Base-by-base conservation (phyloP, 2,888 invertebrate species). In the Volucella inflata region DNA sequence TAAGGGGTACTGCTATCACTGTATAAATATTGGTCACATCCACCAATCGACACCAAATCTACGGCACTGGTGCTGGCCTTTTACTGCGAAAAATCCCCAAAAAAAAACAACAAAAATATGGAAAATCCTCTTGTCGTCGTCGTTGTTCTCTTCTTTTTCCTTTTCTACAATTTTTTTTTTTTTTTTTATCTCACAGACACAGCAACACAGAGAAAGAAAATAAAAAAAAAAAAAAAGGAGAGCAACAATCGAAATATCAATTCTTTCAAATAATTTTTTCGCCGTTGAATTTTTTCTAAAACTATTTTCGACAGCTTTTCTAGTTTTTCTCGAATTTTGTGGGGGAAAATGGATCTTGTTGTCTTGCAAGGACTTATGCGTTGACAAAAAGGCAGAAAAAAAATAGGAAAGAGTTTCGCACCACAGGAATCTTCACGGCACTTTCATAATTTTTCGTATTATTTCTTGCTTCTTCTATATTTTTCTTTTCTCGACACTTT, bases 161-260 rank as follows among this genome's bases (percentile, higher is more conserved):
- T 68, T 67, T 65, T 67, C 42, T 76, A 48, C 14, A 2, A 2
- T 2, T 44, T 17, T 62, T 62, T 62, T 14, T 55, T 46, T 55
- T 21, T 57, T 80, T 72, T 84, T 74, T 51, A 72, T 81, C 85
- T 46, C 70, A 80, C 76, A 80, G 70, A 30, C 67, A 76, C 75
- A 85, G 76, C 70, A 84, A 76, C 60, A 83, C 74, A 81, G 42
- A 76, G 48, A 72, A 74, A 71, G 80, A 78, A 68, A 84, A 80
- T 44, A 71, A 59, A 67, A 50, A 21, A 71, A 71, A 62, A 68
- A 55, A 80, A 85, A 85, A 85, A 85, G 80, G 80, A 85, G 80
- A 85, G 85, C 85, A 85, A 85, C 85, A 85, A 85, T 84, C 84
- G 84, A 80, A 84, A 75, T 81, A 77, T 77, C 62, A 81, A 71